Evolutionary conservation across 1,140 invertebrate genomes (phyloP), one percentile per base, ranked within the genome.

Genomic region (Penaeus japonicus): DNA sequence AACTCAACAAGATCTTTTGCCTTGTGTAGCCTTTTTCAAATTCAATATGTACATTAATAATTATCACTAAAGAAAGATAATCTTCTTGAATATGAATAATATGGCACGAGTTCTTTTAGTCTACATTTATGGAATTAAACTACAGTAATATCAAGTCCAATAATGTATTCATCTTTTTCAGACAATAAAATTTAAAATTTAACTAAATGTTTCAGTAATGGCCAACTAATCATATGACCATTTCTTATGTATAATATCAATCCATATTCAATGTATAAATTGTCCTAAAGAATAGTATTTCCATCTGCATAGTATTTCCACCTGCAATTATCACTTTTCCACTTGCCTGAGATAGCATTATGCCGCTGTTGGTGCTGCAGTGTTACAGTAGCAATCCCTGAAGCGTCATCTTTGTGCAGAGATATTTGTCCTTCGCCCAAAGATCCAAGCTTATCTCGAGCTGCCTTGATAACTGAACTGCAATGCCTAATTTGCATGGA

Each of bases 321-420:
- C 17, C 20, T 2, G 27, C 27, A 57, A 15, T 18, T 53, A 27
- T 47, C 47, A 7, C 47, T 47, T 47, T 47, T 47, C 47, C 10
- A 7, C 47, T 47, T 70, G 93, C 93, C 92, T 89, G 91, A 93
- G 2, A 94, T 87, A 35, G 93, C 93, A 92, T 94, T 94, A 82
- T 92, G 93, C 91, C 92, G 93, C 22, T 91, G 90, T 15, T 91
- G 91, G 91, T 94, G 92, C 85, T 93, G 92, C 3, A 94, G 85
- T 5, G 91, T 91, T 53, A 94, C 91, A 1, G 91, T 91, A 4
- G 94, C 94, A 53, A 94, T 92, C 18, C 94, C 94, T 30, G 91
- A 92, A 27, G 91, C 81, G 32, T 93, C 91, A 91, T 94, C 92
- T 90, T 92, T 93, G 10, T 89, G 90, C 30, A 94, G 83, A 15